phyloP scores from a whole-genome alignment of 2,113 vertebrate species.

The Elephas maximus region DNA sequence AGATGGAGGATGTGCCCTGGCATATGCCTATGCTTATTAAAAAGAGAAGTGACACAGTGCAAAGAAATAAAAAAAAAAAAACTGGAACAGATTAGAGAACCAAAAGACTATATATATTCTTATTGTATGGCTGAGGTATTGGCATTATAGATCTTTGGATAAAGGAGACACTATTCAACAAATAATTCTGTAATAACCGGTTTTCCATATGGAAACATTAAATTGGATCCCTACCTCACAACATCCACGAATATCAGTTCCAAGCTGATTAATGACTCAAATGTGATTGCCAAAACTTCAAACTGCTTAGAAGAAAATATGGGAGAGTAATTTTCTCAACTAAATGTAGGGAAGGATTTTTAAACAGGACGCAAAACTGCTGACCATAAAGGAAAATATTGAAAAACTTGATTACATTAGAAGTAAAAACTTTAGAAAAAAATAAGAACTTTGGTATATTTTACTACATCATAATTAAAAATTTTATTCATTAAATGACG shows the following conservation, averaged over 20 bases:
- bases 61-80: background rate
- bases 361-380: background rate
- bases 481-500: background rate
- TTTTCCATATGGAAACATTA: background rate
- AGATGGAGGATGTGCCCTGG: background rate
- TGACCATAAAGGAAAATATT: background rate
- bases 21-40: background rate
- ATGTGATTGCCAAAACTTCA: background rate
- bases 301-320: constrained; percentile 25
- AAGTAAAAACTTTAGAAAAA: background rate
- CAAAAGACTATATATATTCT: background rate
- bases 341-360: background rate
- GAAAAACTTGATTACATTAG: background rate
- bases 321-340: background rate
- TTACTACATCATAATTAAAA: background rate
- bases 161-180: background rate
- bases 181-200: background rate
- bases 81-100: background rate
- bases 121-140: background rate
- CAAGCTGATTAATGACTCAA: constrained; percentile 3
- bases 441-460: background rate
- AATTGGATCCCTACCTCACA: background rate
- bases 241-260: background rate
- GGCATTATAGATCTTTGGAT: background rate
- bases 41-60: background rate